Conservation (phyloP, 1,140 invertebrate genomes). For the Solenopsis fugax region DNA sequence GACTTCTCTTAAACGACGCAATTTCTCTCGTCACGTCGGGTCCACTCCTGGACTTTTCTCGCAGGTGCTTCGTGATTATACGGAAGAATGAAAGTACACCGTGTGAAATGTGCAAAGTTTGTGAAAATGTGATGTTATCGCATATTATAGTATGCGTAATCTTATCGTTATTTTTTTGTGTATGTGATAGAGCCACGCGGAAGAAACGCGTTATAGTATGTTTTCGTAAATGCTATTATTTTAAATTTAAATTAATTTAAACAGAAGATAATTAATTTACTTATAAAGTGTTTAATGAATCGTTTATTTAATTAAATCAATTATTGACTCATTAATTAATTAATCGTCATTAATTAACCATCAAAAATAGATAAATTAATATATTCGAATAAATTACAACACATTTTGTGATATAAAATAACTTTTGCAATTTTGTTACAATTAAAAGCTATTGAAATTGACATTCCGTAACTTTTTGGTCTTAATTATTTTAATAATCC, state of each 20-base stretch:
- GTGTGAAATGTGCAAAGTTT: background rate
- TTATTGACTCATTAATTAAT: background rate
- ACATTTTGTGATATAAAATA: background rate
- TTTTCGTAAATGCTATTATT: background rate
- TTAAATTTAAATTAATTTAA: background rate
- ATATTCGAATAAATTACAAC: background rate
- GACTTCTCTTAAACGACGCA: constrained; percentile 42
- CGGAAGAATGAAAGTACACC: background rate
- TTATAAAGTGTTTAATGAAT: background rate
- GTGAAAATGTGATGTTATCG: background rate
- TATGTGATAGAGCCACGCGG: background rate
- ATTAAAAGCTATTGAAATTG: background rate
- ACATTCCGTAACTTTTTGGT: background rate
- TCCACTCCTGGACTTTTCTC: constrained; percentile 18
- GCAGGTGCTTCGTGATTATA: constrained; percentile 28
- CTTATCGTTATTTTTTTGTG: constrained; percentile 8
- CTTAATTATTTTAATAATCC: background rate
- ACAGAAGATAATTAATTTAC: background rate
- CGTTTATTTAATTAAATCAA: background rate
- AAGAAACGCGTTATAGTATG: background rate
- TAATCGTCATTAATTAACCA: background rate
- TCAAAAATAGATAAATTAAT: background rate
- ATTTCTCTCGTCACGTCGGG: background rate
- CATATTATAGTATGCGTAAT: background rate
- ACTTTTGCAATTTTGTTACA: background rate